Conservation (phyloP, 1,140 invertebrate species). For the Bombus balteatus region DNA sequence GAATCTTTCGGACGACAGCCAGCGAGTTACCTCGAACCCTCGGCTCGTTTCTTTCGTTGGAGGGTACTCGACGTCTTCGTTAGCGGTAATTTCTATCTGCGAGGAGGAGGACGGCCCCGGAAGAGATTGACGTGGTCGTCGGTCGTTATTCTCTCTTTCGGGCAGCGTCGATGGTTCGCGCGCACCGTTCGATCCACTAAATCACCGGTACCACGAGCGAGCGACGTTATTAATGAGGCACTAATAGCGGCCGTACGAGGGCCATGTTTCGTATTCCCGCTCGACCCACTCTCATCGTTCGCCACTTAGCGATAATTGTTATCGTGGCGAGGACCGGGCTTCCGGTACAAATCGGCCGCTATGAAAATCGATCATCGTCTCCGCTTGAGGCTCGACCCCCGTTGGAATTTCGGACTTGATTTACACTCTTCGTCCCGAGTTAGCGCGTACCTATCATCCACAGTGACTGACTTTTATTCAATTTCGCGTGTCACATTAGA, state of each 20-base stretch:
- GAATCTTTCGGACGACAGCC: neutral
- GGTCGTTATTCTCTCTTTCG: constrained; percentile 63
- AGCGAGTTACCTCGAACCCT: neutral
- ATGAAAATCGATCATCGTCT: constrained; percentile 59
- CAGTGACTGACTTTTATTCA: neutral
- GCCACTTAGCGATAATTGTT: constrained; percentile 68
- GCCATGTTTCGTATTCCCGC: constrained; percentile 65
- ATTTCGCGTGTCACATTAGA: neutral
- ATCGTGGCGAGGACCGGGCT: constrained; percentile 43
- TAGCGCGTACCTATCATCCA: neutral
- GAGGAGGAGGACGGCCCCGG: neutral
- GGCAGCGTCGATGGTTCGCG: constrained; percentile 12
- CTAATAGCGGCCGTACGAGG: constrained; percentile 61
- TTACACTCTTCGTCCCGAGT: neutral
- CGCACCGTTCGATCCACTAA: constrained; percentile 49
- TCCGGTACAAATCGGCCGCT: constrained; percentile 45
- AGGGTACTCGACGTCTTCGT: constrained; percentile 52
- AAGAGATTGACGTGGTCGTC: constrained; percentile 55
- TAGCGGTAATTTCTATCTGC: constrained; percentile 58
- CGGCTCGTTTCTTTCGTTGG: constrained; percentile 6
- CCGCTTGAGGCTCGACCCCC: neutral
- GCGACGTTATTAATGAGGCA: constrained; percentile 71
- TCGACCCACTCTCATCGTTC: constrained; percentile 64
- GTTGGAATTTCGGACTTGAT: constrained; percentile 5
- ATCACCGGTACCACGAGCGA: constrained; percentile 61